These are phyloP conservation scores for Adelognathus sp. DNA, from an alignment of 2,888 invertebrate species.

Conservation along the genomic window DNA sequence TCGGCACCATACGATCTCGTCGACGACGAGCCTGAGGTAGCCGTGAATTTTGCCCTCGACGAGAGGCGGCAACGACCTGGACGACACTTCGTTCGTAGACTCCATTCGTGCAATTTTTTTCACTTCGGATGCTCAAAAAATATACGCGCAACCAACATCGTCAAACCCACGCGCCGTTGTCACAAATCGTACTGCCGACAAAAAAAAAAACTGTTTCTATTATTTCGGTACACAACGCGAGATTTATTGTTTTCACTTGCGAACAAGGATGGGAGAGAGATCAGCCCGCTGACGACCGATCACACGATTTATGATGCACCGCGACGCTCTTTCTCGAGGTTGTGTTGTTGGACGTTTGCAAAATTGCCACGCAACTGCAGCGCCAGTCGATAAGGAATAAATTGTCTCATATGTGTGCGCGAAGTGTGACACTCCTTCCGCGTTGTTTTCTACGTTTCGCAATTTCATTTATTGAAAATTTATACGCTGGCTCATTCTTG, in stretches of 20 bases:
- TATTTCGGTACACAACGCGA: neutral
- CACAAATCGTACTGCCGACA: no score
- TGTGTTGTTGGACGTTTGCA: conserved; percentile 19
- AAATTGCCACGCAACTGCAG: conserved; percentile 5
- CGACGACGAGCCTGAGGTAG: conserved; percentile 74
- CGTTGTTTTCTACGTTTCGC: no score
- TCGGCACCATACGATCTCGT: conserved; percentile 76
- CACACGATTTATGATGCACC: neutral
- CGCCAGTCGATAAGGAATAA: conserved; percentile 21
- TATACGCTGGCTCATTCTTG: no score
- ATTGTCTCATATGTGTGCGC: neutral
- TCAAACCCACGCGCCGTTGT: no score
- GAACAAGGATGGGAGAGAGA: neutral
- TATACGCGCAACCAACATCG: no score
- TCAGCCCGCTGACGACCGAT: conserved; percentile 2
- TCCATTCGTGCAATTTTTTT: conserved; percentile 73
- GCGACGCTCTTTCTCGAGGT: neutral
- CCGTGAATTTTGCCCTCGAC: conserved; percentile 78
- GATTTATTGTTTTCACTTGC: neutral
- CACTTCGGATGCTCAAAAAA: no score
- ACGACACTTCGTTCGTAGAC: conserved; percentile 64
- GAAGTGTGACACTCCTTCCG: no score
- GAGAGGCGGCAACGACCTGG: conserved; percentile 76
- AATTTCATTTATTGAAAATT: no score
- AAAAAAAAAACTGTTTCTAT: neutral